Evolutionary conservation across 2,113 vertebrate genomes (phyloP).

Genomic region (Brachypteracias leptosomus): DNA sequence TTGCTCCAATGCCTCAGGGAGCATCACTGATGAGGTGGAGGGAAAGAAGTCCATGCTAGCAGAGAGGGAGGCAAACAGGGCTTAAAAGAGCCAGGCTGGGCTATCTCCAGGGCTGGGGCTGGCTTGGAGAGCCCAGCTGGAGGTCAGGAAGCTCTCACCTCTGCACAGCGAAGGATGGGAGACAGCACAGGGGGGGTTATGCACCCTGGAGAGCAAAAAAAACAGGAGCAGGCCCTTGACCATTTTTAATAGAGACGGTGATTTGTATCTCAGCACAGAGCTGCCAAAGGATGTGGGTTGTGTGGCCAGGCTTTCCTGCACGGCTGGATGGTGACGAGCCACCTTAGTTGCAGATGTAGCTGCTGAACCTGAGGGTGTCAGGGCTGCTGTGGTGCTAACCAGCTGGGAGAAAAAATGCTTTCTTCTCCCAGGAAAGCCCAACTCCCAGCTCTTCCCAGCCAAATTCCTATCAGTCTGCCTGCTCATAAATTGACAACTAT

Average conservation of each 20-base stretch:
- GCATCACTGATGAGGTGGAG: not conserved
- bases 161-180: not conserved
- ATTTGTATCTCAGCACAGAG: not conserved
- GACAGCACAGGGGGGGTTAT: accelerated
- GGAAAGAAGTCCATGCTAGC: not conserved
- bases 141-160: accelerated
- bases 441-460: not conserved
- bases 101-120: accelerated
- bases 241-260: not conserved
- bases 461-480: not conserved
- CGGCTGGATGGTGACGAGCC: not conserved
- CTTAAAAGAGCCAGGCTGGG: not conserved
- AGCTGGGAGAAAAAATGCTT: not conserved
- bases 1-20: accelerated
- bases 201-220: not conserved
- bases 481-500: not conserved
- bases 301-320: not conserved
- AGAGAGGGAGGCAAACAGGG: not conserved
- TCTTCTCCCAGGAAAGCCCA: not conserved
- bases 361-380: not conserved
- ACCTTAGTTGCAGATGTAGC: not conserved
- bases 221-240: not conserved
- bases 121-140: not conserved
- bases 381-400: not conserved
- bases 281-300: conserved; percentile 17